Evolutionary conservation across 1,140 invertebrate genomes (phyloP).

Genomic region (Myzus persicae): DNA sequence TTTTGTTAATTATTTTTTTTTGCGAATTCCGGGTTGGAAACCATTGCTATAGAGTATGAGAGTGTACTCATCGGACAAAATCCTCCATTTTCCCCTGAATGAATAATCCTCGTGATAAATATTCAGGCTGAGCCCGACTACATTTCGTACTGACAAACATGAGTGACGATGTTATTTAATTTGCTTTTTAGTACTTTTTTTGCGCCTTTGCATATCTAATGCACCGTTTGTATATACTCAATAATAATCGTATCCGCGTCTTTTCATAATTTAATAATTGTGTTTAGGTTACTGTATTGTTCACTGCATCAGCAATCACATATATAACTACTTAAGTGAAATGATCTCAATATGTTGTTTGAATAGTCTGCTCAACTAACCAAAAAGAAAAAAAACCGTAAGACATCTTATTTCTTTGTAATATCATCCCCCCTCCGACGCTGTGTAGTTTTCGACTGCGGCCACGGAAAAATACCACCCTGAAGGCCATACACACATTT

Average conservation of each 20-base stretch:
- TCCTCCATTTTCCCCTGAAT: neutral
- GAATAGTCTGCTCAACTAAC: neutral
- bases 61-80: neutral
- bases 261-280: neutral
- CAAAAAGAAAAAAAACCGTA: neutral
- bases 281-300: neutral
- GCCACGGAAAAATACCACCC: no score
- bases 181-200: neutral
- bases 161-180: neutral
- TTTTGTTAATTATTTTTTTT: neutral
- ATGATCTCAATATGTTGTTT: slow-evolving; percentile 36
- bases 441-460: neutral
- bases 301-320: neutral
- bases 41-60: neutral
- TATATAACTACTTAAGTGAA: neutral
- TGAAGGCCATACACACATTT: neutral
- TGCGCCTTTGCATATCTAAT: neutral
- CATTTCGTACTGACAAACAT: neutral
- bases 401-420: neutral
- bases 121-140: neutral
- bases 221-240: neutral
- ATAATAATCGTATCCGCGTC: neutral
- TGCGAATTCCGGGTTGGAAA: neutral
- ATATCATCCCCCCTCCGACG: neutral
- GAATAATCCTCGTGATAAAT: neutral